Percentiles rank a stretch among this genome's conserved stretches.
These are phyloP conservation scores for Mylabris sibirica DNA, from an alignment of 2,888 invertebrate genomes.

Conservation along the genomic window DNA sequence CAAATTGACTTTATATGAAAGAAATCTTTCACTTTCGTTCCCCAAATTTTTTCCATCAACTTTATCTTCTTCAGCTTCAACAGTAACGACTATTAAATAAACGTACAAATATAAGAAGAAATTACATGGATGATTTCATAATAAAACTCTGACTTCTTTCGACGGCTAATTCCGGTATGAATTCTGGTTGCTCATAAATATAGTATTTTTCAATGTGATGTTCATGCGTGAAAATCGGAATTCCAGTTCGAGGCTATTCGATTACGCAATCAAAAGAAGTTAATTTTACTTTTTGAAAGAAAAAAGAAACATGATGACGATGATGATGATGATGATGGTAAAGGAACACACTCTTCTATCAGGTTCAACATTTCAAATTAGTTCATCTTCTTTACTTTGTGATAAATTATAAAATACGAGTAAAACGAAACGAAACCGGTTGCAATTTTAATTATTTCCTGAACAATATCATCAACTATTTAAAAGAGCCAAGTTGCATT, in stretches of 20 bases:
- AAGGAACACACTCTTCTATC: neutral
- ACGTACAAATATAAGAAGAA: neutral
- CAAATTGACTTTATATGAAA: neutral
- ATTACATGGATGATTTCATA: neutral
- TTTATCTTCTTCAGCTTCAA: neutral
- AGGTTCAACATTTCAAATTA: slow-evolving; percentile 18
- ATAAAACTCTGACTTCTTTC: neutral
- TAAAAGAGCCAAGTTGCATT: slow-evolving; percentile 4
- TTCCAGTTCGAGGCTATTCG: slow-evolving; percentile 24
- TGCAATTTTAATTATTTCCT: slow-evolving; percentile 22
- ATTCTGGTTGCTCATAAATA: slow-evolving; percentile 49
- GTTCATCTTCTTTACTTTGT: slow-evolving; percentile 8
- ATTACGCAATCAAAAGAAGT: slow-evolving; percentile 30
- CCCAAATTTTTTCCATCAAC: neutral
- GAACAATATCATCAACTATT: slow-evolving; percentile 9
- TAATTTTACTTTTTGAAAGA: slow-evolving; percentile 25
- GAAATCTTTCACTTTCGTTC: neutral
- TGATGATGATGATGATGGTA: neutral
- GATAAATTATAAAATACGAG: neutral
- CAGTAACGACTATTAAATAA: neutral
- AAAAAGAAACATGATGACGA: neutral
- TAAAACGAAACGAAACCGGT: slow-evolving; percentile 12
- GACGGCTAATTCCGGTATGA: neutral
- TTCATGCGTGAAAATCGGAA: slow-evolving; percentile 30
- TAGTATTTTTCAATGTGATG: slow-evolving; percentile 25